Base-by-base conservation (phyloP, 2,797 vertebrate species). In the Parauchenoglanis ngamensis region DNA sequence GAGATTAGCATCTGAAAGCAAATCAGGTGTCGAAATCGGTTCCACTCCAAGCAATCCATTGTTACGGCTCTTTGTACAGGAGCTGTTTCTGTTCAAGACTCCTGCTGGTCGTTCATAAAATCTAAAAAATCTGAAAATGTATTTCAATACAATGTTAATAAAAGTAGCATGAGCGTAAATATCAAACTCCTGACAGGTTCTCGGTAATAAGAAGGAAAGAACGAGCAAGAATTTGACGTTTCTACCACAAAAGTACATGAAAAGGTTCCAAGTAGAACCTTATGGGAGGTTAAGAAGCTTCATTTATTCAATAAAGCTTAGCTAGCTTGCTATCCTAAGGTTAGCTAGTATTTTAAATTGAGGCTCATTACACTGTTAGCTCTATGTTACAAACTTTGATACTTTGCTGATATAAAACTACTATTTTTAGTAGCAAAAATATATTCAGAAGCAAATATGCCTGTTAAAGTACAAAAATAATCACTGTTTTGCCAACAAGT, bases 1-100 rank as follows among this genome's bases (percentile, higher is more conserved):
- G 63, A 79, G 85, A 86, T 81, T 86, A 40, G 17, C 49, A 75
- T 31, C 61, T 81, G 54, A 86, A 86, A 86, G 56, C 78, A 40
- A 40, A 81, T 72, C 85, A 59, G 68, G 77, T 52, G 19, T 82
- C 10, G 7, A 35, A 73, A 73, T 82, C 67, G 17, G 52, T 57
- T 67, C 44, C 80, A 68, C 25, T 68, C 81, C 1, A n/a, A 68
- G 17, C 6, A 67, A 21, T 0, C 31, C 28, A 40, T 67, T 21
- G 80, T 67, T 31, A 10, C 8, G 44, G 25, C 5, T 11, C 61
- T 65, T 28, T 31, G 61, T 52, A 15, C 44, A 21, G 25, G 44
- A 52, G 19, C 17, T 28, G 80, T 11, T 83, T 35, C 63, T 13
- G 6, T 52, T 68, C n/a, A 2, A 1, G 25, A 49, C 52, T 52